Percentiles rank a stretch among this genome's conserved stretches.
Evolutionary conservation across 2,113 vertebrate genomes (phyloP).

Genomic region (Oreochromis spilurus): DNA sequence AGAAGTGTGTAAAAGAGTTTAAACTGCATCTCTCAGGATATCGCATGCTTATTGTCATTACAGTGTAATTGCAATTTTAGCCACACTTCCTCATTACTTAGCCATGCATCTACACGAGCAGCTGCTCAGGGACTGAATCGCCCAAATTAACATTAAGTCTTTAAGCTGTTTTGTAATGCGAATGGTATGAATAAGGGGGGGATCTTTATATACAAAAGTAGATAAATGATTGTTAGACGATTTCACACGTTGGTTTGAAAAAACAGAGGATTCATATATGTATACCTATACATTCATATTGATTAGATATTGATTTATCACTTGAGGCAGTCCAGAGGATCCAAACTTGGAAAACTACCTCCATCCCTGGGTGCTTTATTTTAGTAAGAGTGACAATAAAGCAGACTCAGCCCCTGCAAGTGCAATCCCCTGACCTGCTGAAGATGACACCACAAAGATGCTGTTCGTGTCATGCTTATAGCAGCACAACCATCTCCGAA

Average conservation of each 20-base stretch:
- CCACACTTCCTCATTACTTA: neutral
- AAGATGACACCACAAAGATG: slow-evolving; percentile 56
- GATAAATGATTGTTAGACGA: neutral
- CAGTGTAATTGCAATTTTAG: neutral
- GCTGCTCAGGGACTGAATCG: neutral
- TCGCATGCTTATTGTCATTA: neutral
- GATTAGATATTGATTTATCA: neutral
- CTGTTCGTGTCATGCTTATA: slow-evolving; percentile 38
- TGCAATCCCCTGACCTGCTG: slow-evolving; percentile 66
- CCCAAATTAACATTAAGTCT: slow-evolving; percentile 1
- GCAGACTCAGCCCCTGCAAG: slow-evolving; percentile 19
- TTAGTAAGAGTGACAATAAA: slow-evolving; percentile 37
- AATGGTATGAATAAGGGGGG: neutral
- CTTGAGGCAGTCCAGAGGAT: neutral
- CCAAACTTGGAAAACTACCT: slow-evolving; percentile 14
- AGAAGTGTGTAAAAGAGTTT: neutral
- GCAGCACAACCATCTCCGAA: neutral
- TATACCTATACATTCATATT: neutral
- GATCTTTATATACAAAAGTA: neutral
- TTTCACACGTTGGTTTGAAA: neutral
- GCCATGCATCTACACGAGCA: neutral
- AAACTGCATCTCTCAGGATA: neutral
- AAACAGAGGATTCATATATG: neutral
- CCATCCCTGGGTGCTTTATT: slow-evolving; percentile 2
- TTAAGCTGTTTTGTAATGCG: slow-evolving; percentile 5